Evolutionary conservation across 2,113 vertebrate genomes (phyloP), one percentile per base, ranked within the genome.

Genomic region (Cynoglossus semilaevis): DNA sequence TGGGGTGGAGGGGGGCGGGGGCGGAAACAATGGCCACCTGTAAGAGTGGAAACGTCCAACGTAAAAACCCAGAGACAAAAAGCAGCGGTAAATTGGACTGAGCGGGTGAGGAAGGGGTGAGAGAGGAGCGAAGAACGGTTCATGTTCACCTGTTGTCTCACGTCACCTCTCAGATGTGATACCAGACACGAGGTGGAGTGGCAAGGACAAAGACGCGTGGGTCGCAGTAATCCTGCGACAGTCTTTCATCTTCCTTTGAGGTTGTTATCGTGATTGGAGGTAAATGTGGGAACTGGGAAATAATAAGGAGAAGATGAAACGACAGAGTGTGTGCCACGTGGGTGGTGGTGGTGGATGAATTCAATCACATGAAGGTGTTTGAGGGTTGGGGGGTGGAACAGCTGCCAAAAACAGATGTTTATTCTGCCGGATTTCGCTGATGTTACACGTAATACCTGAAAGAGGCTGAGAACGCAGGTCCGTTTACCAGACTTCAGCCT

Each of bases 341-440:
- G 44, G 8, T 45, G 46, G 15, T 42, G 15, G 18, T 47, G 47
- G 10, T 2, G 37, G 37, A 10, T 2, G 37, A 40, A 35, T 38
- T 40, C 38, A 56, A 50, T 56, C 35, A 54, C 43, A 8, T 42
- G 12, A 41, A 13, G 5, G 6, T 29, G 22, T 29, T 29, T 13
- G 51, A 15, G 49, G 43, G 63, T 43, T 52, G 44, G 49, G 15
- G 42, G 51, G 52, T 14, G 43, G 45, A 65, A 67, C 60, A 68
- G 63, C 55, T 70, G 67, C 58, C 67, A 60, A 47, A 64, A 51
- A 48, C 71, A 69, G 61, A 59, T 60, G 70, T 44, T 70, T 63
- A n/a, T 38, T 1, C 44, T 42, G 37, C 36, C 6, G 36, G 41
- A 55, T 58, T 58, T 60, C 49, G 51, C 65, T 58, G 51, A 49